Conservation (phyloP, 2,113 vertebrate species). For the Panthera uncia region DNA sequence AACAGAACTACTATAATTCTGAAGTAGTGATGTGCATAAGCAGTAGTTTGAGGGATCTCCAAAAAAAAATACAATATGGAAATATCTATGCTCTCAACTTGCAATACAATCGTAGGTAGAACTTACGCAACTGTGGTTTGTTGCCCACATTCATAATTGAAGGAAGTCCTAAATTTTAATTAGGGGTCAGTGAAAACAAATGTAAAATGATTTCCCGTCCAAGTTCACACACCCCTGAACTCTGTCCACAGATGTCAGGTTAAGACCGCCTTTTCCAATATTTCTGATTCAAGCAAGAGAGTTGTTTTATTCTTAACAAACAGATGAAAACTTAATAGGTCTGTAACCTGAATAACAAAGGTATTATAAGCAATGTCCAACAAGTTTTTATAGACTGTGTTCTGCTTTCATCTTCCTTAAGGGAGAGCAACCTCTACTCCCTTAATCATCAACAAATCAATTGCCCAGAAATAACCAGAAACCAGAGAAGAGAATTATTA, state of each 20-base stretch:
- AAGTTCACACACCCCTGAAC: neutral
- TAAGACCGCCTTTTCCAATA: neutral
- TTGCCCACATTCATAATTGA: neutral
- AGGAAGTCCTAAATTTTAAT: slow-evolving; percentile 29
- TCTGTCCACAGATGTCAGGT: neutral
- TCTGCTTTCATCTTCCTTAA: neutral
- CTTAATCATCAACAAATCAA: slow-evolving; percentile 2
- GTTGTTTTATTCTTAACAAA: neutral
- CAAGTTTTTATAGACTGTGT: neutral
- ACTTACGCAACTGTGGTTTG: neutral
- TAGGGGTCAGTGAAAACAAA: slow-evolving; percentile 25
- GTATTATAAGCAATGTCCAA: neutral
- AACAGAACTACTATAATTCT: neutral
- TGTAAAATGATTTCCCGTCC: neutral
- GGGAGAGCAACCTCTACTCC: neutral
- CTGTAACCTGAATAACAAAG: neutral
- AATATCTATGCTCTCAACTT: neutral
- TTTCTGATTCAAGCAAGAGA: neutral
- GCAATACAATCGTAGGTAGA: neutral
- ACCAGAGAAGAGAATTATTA: neutral
- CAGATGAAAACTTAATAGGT: neutral
- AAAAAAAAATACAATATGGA: neutral
- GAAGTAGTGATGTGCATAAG: neutral
- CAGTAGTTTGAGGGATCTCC: neutral
- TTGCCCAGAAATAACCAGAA: neutral